Conservation (phyloP, 2,888 invertebrate species). For the Adela reaumurella region DNA sequence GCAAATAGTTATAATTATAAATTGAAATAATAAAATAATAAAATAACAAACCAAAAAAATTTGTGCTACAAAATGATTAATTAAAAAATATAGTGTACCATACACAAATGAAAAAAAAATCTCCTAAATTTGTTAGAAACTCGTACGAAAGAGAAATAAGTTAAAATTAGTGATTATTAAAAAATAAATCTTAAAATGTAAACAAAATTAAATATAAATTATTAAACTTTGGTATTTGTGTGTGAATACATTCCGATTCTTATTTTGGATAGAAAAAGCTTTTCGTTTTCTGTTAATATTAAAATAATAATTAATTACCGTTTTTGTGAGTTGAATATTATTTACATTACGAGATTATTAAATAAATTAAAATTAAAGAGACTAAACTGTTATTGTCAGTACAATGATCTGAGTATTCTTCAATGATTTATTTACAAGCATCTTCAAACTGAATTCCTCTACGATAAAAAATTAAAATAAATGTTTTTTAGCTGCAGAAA, state of each 20-base stretch:
- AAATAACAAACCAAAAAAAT: conserved; percentile 10
- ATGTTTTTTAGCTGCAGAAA: conserved; percentile 2
- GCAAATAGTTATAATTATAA: neutral
- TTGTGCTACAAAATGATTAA: conserved; percentile 13
- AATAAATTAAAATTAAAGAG: conserved; percentile 13
- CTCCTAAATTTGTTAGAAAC: neutral
- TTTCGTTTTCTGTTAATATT: conserved; percentile 28
- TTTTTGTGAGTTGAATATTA: neutral
- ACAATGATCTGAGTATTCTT: conserved; percentile 43
- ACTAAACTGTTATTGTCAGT: conserved; percentile 53
- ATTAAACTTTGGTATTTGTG: conserved; percentile 50
- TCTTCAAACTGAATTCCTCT: conserved; percentile 22
- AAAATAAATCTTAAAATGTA: conserved; percentile 16
- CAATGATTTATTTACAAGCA: conserved; percentile 25
- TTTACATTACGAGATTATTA: conserved; percentile 21
- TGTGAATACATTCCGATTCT: conserved; percentile 43
- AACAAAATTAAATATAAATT: conserved; percentile 17
- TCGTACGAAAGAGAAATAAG: conserved; percentile 20
- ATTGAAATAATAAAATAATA: conserved; percentile 8
- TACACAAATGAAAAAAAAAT: too few species aligned
- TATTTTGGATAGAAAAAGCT: conserved; percentile 42
- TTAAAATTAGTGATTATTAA: conserved; percentile 11
- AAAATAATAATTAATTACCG: conserved; percentile 23
- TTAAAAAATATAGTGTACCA: too few species aligned
- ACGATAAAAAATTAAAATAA: neutral